Conservation (phyloP, 2,888 invertebrate species). For the Syrista parreyssii region DNA sequence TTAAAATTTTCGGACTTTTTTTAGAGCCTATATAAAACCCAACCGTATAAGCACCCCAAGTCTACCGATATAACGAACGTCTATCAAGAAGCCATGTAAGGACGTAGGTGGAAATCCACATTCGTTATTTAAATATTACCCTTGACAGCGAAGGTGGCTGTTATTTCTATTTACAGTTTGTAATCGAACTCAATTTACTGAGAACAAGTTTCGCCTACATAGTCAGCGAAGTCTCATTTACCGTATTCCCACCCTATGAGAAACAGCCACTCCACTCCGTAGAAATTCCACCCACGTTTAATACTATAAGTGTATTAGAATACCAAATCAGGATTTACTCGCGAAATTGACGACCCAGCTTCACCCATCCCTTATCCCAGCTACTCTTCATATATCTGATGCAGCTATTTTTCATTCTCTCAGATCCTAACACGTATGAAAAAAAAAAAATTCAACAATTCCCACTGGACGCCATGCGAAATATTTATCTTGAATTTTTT, state of each 20-base stretch:
- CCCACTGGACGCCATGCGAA: background rate
- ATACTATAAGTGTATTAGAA: background rate
- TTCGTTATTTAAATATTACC: background rate
- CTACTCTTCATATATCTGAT: background rate
- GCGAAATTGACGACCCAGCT: background rate
- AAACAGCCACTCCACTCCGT: background rate
- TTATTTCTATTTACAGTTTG: background rate
- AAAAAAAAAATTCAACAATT: background rate
- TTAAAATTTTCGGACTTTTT: background rate
- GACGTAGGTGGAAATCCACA: background rate
- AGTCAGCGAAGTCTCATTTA: background rate
- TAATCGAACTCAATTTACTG: constrained; percentile 1
- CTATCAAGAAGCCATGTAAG: too few species aligned
- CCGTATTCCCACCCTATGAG: background rate
- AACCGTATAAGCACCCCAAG: too few species aligned
- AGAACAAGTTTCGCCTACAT: background rate
- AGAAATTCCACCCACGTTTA: too few species aligned
- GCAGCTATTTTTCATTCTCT: background rate
- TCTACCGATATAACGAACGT: too few species aligned
- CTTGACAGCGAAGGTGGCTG: background rate
- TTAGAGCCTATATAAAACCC: background rate
- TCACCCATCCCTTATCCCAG: too few species aligned
- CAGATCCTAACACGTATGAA: background rate
- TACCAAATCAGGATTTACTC: constrained; percentile 1
- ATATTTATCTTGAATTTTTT: background rate